A percentile compares a stretch with the other conserved stretches of the same genome.
These are phyloP conservation scores for Tetragnatha versicolor DNA, from an alignment of 1,140 invertebrate genomes.

Conservation along the genomic window DNA sequence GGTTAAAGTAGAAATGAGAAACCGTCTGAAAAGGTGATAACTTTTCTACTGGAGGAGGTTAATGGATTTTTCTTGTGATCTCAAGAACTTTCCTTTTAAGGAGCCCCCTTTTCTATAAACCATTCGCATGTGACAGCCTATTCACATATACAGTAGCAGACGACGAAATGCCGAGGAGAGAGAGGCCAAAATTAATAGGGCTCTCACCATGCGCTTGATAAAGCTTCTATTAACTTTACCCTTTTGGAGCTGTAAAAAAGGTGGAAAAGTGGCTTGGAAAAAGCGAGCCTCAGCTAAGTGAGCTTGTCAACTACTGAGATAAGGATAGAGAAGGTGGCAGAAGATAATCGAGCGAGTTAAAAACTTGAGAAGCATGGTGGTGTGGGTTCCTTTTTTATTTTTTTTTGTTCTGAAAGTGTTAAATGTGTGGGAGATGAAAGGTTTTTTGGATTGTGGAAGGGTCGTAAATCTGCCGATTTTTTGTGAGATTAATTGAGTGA, in stretches of 20 bases:
- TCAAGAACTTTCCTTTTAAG: not conserved
- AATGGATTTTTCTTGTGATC: constrained; percentile 1
- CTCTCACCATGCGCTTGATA: not conserved
- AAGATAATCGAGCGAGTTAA: no score
- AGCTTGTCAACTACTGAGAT: not conserved
- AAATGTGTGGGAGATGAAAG: no score
- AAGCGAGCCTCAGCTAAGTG: not conserved
- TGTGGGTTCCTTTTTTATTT: no score
- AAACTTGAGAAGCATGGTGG: no score
- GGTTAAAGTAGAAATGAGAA: no score
- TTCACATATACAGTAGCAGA: not conserved
- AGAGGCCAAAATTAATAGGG: not conserved
- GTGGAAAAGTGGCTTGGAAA: no score
- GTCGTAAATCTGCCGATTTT: no score
- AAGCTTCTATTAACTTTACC: not conserved
- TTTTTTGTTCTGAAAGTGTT: no score
- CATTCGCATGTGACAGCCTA: not conserved
- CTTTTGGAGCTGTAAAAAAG: not conserved
- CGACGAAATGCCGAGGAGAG: not conserved
- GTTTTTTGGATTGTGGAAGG: no score
- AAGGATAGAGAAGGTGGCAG: no score
- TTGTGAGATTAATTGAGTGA: no score
- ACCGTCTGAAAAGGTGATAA: no score
- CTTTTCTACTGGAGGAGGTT: not conserved
- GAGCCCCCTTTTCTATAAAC: not conserved